Evolutionary conservation across 2,797 vertebrate genomes (phyloP).

Genomic region (Hafferia zeledoni): DNA sequence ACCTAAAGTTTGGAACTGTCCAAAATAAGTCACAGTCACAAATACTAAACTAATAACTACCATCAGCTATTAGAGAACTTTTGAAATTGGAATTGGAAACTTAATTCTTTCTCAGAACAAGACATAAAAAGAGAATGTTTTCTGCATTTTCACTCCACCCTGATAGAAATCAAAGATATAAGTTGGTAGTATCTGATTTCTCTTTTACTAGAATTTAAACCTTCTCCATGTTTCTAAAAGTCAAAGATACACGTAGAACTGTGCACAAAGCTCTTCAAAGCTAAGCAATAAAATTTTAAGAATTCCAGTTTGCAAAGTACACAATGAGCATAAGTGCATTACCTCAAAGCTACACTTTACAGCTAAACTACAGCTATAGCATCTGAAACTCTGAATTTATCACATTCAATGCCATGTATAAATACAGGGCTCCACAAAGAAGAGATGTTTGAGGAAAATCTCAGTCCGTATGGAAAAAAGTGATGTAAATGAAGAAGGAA

Average conservation of each 20-base stretch:
- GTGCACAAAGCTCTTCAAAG: background rate
- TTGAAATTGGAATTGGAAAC: background rate
- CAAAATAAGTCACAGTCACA: background rate
- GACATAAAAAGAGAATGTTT: constrained; percentile 10
- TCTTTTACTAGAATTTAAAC: background rate
- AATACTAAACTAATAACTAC: constrained; percentile 19
- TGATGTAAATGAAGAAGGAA: background rate
- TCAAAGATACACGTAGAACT: background rate
- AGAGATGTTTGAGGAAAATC: background rate
- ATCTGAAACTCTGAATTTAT: background rate
- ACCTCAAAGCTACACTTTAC: background rate
- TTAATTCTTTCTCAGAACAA: background rate
- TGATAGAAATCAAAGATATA: background rate
- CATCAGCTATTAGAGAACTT: background rate
- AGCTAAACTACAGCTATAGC: background rate
- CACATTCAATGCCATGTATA: background rate
- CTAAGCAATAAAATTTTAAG: background rate
- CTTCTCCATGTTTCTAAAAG: background rate
- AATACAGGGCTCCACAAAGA: background rate
- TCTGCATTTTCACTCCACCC: constrained; percentile 9
- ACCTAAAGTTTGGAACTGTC: background rate
- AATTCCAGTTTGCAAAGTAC: background rate
- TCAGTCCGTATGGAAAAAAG: background rate
- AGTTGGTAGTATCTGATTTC: background rate
- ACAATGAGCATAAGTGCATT: background rate